A percentile compares a stretch with the other conserved stretches of the same genome.
phyloP scores from a whole-genome alignment of 2,797 vertebrate species.

The Amphiprion clarkii region DNA sequence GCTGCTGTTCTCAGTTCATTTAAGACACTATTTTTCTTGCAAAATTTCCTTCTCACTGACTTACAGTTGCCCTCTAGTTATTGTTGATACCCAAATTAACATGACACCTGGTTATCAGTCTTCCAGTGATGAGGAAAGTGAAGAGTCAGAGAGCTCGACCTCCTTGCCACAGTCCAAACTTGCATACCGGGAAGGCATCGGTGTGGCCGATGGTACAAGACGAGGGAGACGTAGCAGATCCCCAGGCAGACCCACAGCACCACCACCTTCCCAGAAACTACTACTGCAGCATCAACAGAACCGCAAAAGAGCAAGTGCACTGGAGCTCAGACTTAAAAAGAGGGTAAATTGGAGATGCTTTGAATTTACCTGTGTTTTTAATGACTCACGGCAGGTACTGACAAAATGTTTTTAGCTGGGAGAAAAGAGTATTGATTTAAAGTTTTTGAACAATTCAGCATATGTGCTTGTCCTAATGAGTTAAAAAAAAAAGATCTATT shows the following conservation, averaged over 20 bases:
- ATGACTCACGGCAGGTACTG: not conserved
- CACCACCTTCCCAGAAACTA: slow-evolving; percentile 86
- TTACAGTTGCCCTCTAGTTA: not conserved
- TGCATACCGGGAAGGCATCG: slow-evolving; percentile 79
- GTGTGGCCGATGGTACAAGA: slow-evolving; percentile 60
- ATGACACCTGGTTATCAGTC: slow-evolving; percentile 63
- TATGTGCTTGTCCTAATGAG: too few species aligned
- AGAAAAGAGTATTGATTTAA: too few species aligned
- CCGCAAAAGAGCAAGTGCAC: slow-evolving; percentile 83
- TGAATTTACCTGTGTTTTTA: not conserved
- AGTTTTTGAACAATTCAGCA: too few species aligned
- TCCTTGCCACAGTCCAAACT: slow-evolving; percentile 77
- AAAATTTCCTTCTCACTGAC: not conserved
- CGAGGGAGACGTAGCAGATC: slow-evolving; percentile 48
- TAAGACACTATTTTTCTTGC: not conserved
- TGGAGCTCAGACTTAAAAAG: slow-evolving; percentile 85
- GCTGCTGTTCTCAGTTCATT: not conserved
- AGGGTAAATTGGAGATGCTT: slow-evolving; percentile 71
- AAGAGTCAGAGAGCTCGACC: slow-evolving; percentile 66
- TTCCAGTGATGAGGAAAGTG: slow-evolving; percentile 82
- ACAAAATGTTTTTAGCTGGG: not conserved
- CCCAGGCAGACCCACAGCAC: slow-evolving; percentile 74
- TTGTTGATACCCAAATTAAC: slow-evolving; percentile 7
- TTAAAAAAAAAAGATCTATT: too few species aligned
- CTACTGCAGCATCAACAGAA: slow-evolving; percentile 86